These are phyloP conservation scores for Aeoliscus strigatus DNA, from an alignment of 2,797 vertebrate genomes.

Conservation along the genomic window DNA sequence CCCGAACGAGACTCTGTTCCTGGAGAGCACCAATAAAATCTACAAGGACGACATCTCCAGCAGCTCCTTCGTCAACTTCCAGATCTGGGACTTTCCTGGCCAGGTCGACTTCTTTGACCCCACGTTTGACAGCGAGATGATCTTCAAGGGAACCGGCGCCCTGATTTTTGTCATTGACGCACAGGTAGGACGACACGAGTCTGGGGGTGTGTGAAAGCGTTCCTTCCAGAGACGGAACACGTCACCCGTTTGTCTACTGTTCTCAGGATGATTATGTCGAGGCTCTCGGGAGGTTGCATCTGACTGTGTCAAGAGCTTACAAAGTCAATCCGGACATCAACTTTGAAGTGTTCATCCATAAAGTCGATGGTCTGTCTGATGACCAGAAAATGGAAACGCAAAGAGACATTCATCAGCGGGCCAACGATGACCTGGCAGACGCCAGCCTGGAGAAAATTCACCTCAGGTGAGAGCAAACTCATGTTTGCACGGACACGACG, in stretches of 20 bases:
- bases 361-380: constrained; percentile 95
- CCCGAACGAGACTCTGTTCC: constrained; percentile 94
- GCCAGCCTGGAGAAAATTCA: constrained; percentile 92
- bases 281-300: constrained; percentile 87
- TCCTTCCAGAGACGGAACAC: constrained; percentile 5
- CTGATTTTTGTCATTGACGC: constrained; percentile 97
- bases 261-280: constrained; percentile 96
- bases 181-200: constrained; percentile 72
- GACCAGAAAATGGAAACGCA: constrained; percentile 99
- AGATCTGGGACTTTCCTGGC: constrained; percentile 98
- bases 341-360: constrained; percentile 99
- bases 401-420: constrained; percentile 94
- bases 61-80: constrained; percentile 96
- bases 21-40: constrained; percentile 98
- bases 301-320: constrained; percentile 94
- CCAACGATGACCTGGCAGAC: constrained; percentile 93
- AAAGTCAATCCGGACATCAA: constrained; percentile 96
- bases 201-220: not conserved
- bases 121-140: constrained; percentile 96
- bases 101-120: constrained; percentile 98
- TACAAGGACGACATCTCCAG: constrained; percentile 97
- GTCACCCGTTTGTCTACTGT: constrained; percentile 3
- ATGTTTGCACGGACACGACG: too few species aligned
- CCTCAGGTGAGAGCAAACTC: constrained; percentile 87
- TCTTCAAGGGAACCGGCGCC: constrained; percentile 93